These are phyloP conservation scores for Dicranocentrus wangi DNA, from an alignment of 2,888 invertebrate genomes.

Conservation along the genomic window DNA sequence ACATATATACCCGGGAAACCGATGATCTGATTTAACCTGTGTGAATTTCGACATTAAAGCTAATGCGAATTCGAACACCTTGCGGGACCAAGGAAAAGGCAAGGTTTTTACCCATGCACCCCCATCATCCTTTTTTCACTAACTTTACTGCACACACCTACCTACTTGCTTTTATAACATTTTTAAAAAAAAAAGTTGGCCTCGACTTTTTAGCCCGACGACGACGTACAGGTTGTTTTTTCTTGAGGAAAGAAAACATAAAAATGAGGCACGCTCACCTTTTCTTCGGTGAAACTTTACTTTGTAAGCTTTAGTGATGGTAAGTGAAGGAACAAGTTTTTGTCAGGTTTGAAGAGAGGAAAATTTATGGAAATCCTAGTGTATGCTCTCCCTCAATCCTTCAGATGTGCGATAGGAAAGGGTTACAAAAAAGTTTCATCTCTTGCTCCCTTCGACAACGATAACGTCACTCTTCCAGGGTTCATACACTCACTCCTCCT, in stretches of 20 bases:
- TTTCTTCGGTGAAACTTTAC: slow-evolving; percentile 3
- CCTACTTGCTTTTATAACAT: neutral
- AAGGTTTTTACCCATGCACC: too few species aligned
- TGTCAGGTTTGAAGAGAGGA: slow-evolving; percentile 36
- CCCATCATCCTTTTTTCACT: neutral
- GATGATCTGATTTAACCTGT: slow-evolving; percentile 35
- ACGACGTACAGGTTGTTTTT: slow-evolving; percentile 34
- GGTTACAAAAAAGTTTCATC: too few species aligned
- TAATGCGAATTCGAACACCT: slow-evolving; percentile 18
- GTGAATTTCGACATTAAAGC: slow-evolving; percentile 26
- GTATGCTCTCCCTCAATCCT: slow-evolving; percentile 15
- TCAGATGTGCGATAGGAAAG: too few species aligned
- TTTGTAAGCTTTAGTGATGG: slow-evolving; percentile 17
- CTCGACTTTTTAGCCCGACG: too few species aligned
- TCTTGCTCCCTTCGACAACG: too few species aligned
- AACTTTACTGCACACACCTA: neutral
- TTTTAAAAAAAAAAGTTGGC: neutral
- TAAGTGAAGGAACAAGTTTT: slow-evolving; percentile 29
- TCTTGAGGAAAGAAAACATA: slow-evolving; percentile 18
- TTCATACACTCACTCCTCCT: too few species aligned
- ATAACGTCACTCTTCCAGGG: too few species aligned
- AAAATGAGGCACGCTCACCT: slow-evolving; percentile 13
- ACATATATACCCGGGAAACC: neutral
- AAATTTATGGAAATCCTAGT: slow-evolving; percentile 48
- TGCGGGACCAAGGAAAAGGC: slow-evolving; percentile 3